A percentile compares a stretch with the other conserved stretches of the same genome.
phyloP scores from a whole-genome alignment of 2,797 vertebrate species.

The Oreochromis grahami region DNA sequence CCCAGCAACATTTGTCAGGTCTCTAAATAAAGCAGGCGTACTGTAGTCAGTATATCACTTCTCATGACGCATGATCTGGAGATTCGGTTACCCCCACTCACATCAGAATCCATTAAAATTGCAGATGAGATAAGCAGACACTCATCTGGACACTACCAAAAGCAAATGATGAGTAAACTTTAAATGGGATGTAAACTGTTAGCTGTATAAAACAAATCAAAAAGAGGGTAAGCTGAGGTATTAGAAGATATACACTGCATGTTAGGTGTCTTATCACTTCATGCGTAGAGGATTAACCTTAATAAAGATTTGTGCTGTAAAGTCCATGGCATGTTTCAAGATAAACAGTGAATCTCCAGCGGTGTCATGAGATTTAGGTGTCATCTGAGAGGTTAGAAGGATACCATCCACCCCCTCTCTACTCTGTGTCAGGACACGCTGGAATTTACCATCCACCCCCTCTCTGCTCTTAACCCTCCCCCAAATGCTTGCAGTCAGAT shows the following conservation, averaged over 20 bases:
- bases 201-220: neutral
- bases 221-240: neutral
- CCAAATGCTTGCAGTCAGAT: constrained; percentile 41
- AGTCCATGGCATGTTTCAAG: constrained; percentile 63
- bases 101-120: constrained; percentile 4
- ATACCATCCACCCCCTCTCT: neutral
- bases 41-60: constrained; percentile 33
- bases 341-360: constrained; percentile 62
- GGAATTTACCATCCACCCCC: constrained; percentile 52
- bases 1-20: constrained; percentile 51
- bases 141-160: neutral
- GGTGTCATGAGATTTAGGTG: constrained; percentile 66
- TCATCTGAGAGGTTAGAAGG: constrained; percentile 62
- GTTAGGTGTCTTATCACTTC: constrained; percentile 25
- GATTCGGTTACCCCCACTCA: constrained; percentile 29
- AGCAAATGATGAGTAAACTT: neutral
- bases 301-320: constrained; percentile 21
- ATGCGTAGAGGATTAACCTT: neutral
- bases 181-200: neutral
- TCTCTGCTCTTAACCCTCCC: neutral
- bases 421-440: constrained; percentile 13
- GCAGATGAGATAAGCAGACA: neutral
- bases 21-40: constrained; percentile 67
- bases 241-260: neutral
- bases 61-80: constrained; percentile 7